These are phyloP conservation scores for Conomelus anceps DNA, from an alignment of 2,888 invertebrate genomes.

Conservation along the genomic window DNA sequence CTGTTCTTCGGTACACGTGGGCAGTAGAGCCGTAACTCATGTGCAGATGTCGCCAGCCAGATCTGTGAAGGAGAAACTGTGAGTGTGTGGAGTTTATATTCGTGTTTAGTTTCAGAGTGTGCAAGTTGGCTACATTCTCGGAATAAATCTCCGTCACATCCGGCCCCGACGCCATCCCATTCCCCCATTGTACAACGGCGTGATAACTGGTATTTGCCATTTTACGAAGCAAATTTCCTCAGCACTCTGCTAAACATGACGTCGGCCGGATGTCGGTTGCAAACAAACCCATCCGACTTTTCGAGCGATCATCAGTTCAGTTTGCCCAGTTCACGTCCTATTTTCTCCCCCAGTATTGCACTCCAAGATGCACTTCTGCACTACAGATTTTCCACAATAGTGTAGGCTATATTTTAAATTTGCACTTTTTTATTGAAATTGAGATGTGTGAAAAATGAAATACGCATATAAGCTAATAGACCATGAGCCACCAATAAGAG, in stretches of 20 bases:
- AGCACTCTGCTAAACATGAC: neutral
- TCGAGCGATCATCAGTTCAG: neutral
- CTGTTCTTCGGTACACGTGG: neutral
- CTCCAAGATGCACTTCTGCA: too few relatives aligned
- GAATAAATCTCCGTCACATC: neutral
- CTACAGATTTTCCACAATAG: too few relatives aligned
- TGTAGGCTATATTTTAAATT: too few relatives aligned
- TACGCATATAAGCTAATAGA: too few relatives aligned
- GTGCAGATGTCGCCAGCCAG: neutral
- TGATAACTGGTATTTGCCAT: neutral
- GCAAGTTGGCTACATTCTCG: neutral
- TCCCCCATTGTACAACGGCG: too few relatives aligned
- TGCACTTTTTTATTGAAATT: too few relatives aligned
- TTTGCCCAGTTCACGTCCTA: too few relatives aligned
- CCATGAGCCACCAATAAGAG: too few relatives aligned
- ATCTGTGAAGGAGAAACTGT: neutral
- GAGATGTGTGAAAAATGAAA: too few relatives aligned
- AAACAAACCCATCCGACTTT: neutral
- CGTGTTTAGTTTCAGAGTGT: too few relatives aligned
- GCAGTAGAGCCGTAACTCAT: neutral
- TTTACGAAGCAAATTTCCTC: neutral
- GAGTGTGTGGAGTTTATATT: neutral
- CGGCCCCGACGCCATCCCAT: neutral
- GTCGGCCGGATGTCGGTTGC: neutral
- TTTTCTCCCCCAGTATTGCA: too few relatives aligned